Conservation (phyloP, 2,888 invertebrate species). For the Cephus pulcher region DNA sequence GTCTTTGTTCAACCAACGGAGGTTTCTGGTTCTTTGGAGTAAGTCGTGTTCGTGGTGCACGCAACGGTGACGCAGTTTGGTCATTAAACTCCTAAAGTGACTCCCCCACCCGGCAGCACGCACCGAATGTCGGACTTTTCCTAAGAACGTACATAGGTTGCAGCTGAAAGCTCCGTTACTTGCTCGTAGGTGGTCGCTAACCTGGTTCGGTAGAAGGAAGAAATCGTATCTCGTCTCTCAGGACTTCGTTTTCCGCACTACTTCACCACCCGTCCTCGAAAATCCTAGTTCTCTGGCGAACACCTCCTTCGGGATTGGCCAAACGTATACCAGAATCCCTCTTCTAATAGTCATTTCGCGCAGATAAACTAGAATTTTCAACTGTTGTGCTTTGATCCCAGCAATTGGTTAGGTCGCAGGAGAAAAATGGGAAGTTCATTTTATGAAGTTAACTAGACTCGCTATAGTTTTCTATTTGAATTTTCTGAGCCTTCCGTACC, state of each 20-base stretch:
- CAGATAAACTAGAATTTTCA: background rate
- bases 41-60: conserved; percentile 1
- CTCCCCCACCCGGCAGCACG: conserved; percentile 26
- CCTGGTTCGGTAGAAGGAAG: no score
- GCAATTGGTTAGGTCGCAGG: background rate
- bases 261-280: no score
- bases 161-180: conserved; percentile 14
- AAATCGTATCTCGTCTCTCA: no score
- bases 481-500: background rate
- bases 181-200: conserved; percentile 16
- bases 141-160: conserved; percentile 15
- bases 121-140: conserved; percentile 21
- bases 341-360: background rate
- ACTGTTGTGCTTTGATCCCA: background rate
- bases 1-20: background rate
- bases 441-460: background rate
- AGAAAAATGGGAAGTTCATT: background rate
- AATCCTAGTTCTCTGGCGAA: no score
- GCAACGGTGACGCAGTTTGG: conserved; percentile 35
- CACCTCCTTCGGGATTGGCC: no score
- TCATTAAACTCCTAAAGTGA: conserved; percentile 32
- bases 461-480: background rate
- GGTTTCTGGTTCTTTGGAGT: background rate
- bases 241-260: no score
- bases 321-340: background rate